Conservation (phyloP, 2,797 vertebrate genomes). For the Cyclopterus lumpus region DNA sequence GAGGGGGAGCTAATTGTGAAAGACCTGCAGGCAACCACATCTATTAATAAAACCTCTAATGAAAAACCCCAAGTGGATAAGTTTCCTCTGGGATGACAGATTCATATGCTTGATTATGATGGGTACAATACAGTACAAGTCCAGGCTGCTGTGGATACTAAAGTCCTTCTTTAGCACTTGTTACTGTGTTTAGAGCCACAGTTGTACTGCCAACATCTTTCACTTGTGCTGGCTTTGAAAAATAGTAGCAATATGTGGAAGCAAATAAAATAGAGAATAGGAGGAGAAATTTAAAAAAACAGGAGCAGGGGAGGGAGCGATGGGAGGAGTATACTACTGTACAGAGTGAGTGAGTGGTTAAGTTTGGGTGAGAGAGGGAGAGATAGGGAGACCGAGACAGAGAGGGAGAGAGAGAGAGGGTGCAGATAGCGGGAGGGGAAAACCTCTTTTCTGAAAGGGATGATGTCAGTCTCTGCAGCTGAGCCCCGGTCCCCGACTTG, state of each 20-base stretch:
- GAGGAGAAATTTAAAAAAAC: conserved; percentile 35
- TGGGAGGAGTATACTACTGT: conserved; percentile 74
- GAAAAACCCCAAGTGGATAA: conserved; percentile 34
- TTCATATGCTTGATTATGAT: conserved; percentile 36
- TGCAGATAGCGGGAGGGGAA: conserved; percentile 84
- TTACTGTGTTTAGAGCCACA: conserved; percentile 37
- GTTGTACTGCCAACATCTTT: conserved; percentile 57
- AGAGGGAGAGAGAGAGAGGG: conserved; percentile 56
- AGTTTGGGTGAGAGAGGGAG: conserved; percentile 56
- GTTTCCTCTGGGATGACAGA: conserved; percentile 37
- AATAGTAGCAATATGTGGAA: conserved; percentile 68
- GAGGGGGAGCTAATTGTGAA: conserved; percentile 45
- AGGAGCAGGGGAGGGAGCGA: conserved; percentile 54
- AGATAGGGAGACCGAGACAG: conserved; percentile 44
- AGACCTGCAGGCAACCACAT: conserved; percentile 44
- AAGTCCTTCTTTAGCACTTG: conserved; percentile 44
- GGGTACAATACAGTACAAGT: conserved; percentile 36
- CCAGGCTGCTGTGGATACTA: conserved; percentile 36
- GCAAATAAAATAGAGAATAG: conserved; percentile 45
- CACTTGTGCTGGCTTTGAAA: conserved; percentile 63
- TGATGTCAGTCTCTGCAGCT: conserved; percentile 90
- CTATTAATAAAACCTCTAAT: conserved; percentile 59
- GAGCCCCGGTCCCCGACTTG: conserved; percentile 81
- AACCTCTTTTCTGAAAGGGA: conserved; percentile 86
- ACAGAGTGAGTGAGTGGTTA: conserved; percentile 61